These are phyloP conservation scores for Busseola fusca DNA, from an alignment of 2,888 invertebrate genomes.

Conservation along the genomic window DNA sequence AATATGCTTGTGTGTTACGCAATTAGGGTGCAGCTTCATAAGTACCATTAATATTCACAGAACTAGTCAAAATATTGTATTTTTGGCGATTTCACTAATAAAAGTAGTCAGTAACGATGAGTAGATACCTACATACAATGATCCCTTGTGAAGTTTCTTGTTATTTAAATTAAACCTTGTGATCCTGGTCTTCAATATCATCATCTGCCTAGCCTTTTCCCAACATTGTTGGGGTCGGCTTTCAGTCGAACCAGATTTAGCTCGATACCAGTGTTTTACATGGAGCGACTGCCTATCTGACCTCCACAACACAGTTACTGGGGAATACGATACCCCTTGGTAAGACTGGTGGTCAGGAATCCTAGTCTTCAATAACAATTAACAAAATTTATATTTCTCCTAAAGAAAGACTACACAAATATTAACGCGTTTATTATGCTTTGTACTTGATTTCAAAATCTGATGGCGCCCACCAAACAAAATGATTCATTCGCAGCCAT, in stretches of 20 bases:
- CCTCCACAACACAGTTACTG: no score
- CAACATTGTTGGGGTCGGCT: no score
- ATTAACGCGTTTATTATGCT: background rate
- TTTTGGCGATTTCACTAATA: background rate
- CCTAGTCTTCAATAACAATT: background rate
- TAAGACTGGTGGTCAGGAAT: no score
- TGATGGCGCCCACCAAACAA: background rate
- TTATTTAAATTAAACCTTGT: background rate
- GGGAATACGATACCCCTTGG: no score
- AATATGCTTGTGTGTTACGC: no score
- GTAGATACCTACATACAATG: background rate
- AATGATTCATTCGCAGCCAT: conserved; percentile 7
- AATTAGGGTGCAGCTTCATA: no score
- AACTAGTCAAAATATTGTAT: background rate
- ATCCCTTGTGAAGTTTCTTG: background rate
- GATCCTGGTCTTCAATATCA: background rate
- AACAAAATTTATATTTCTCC: background rate
- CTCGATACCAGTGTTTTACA: no score
- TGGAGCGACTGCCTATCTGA: no score
- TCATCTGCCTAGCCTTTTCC: no score
- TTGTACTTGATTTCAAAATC: background rate
- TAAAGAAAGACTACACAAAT: no score
- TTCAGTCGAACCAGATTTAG: no score
- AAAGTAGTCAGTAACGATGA: background rate
- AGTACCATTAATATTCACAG: no score